Evolutionary conservation across 2,888 invertebrate genomes (phyloP).

Genomic region (Melanchra persicariae): DNA sequence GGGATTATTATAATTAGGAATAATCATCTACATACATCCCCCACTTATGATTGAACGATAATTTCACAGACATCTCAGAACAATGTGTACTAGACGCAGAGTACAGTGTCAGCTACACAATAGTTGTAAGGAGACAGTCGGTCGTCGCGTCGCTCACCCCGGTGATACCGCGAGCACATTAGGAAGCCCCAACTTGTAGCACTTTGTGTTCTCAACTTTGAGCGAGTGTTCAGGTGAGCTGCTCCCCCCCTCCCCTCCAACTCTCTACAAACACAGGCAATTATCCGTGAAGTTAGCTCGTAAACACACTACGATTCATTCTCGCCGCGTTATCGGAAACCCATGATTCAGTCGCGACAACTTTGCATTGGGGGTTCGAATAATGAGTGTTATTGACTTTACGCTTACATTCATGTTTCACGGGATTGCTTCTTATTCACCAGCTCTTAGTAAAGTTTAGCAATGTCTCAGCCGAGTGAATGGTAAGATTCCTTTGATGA

Average conservation of each 20-base stretch:
- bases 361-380: slow-evolving; percentile 8
- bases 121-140: not conserved
- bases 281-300: slow-evolving; percentile 32
- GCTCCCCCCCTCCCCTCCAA: not conserved
- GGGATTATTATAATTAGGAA: too few species aligned
- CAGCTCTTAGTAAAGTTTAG: not conserved
- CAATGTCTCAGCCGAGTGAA: too few species aligned
- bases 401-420: not conserved
- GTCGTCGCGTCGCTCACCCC: not conserved
- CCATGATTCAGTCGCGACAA: slow-evolving; percentile 26
- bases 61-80: not conserved
- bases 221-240: slow-evolving; percentile 30
- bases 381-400: slow-evolving; percentile 13
- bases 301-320: slow-evolving; percentile 24
- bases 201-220: slow-evolving; percentile 20
- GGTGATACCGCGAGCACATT: not conserved
- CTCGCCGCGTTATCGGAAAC: slow-evolving; percentile 31
- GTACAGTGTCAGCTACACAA: not conserved
- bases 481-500: too few species aligned
- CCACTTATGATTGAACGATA: not conserved
- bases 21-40: too few species aligned
- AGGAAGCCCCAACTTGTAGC: not conserved
- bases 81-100: not conserved
- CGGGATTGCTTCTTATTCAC: slow-evolving; percentile 4
- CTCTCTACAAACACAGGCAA: slow-evolving; percentile 25